Conservation (phyloP, 2,113 vertebrate species). For the Heliornis fulica region DNA sequence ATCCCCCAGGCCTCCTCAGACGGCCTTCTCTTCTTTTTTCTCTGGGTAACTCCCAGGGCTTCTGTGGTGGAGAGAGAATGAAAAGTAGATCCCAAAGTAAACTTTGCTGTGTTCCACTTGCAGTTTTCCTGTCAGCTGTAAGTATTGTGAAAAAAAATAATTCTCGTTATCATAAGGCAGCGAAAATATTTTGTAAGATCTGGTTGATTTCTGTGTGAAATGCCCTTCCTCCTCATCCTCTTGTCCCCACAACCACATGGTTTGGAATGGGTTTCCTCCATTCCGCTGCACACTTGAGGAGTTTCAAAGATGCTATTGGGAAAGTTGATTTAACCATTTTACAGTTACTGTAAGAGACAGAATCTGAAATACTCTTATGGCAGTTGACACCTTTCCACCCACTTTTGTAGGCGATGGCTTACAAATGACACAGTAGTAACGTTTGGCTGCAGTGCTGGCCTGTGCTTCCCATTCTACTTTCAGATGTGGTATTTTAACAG, state of each 20-base stretch:
- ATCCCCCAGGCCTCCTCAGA: not conserved
- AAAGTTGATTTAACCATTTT: not conserved
- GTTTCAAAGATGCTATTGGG: not conserved
- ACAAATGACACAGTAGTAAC: not conserved
- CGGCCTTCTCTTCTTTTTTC: not conserved
- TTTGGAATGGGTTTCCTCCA: not conserved
- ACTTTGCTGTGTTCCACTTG: not conserved
- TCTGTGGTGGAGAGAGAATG: not conserved
- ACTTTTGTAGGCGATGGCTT: not conserved
- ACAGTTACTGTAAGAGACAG: not conserved
- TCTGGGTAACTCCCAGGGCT: not conserved
- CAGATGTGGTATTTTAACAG: not conserved
- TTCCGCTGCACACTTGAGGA: not conserved
- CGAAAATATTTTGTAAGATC: not conserved
- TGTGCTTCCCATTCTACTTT: not conserved
- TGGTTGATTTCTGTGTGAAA: not conserved
- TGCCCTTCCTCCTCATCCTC: not conserved
- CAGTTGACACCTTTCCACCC: not conserved
- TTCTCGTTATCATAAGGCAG: not conserved
- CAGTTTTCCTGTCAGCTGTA: not conserved
- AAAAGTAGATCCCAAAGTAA: not conserved
- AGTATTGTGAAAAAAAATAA: not conserved
- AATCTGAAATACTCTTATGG: not conserved
- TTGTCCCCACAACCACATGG: not conserved
- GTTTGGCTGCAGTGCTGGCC: rapidly evolving